These are phyloP conservation scores for Myotis lucifugus DNA, from an alignment of 2,113 vertebrate species.

Conservation along the genomic window DNA sequence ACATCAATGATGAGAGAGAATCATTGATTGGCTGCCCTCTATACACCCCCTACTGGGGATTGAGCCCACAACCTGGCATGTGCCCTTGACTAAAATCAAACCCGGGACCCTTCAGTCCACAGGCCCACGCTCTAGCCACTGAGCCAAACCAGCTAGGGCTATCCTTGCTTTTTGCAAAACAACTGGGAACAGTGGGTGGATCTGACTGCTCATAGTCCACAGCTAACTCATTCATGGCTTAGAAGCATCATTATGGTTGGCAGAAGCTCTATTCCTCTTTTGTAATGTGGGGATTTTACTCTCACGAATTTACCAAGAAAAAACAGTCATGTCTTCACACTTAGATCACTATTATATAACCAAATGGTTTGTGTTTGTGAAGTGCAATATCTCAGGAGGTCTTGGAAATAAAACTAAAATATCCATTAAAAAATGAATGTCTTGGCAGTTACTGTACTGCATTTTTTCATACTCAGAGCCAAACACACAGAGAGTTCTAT, in stretches of 20 bases:
- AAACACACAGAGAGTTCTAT: not conserved
- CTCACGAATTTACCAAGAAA: not conserved
- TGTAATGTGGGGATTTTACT: not conserved
- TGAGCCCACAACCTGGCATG: too few relatives aligned
- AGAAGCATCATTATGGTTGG: not conserved
- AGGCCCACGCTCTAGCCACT: too few relatives aligned
- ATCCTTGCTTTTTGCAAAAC: constrained; percentile 3
- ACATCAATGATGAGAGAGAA: too few relatives aligned
- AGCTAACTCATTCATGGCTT: constrained; percentile 41
- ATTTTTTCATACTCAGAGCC: constrained; percentile 41
- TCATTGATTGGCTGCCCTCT: too few relatives aligned
- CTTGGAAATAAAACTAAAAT: constrained; percentile 60
- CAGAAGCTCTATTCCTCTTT: not conserved
- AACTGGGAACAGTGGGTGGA: not conserved
- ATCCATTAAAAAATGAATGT: constrained; percentile 10
- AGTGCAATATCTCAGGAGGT: constrained; percentile 9
- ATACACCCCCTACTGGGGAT: too few relatives aligned
- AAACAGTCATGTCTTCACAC: constrained; percentile 29
- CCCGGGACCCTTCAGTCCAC: too few relatives aligned
- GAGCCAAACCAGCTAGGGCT: too few relatives aligned
- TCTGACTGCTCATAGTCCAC: not conserved
- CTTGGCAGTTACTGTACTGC: constrained; percentile 31
- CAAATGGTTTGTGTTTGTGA: constrained; percentile 59
- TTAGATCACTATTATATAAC: constrained; percentile 30
- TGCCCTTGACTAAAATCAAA: too few relatives aligned